Evolutionary conservation across 2,888 invertebrate species (phyloP).

Genomic region (Chydorus sphaericus): DNA sequence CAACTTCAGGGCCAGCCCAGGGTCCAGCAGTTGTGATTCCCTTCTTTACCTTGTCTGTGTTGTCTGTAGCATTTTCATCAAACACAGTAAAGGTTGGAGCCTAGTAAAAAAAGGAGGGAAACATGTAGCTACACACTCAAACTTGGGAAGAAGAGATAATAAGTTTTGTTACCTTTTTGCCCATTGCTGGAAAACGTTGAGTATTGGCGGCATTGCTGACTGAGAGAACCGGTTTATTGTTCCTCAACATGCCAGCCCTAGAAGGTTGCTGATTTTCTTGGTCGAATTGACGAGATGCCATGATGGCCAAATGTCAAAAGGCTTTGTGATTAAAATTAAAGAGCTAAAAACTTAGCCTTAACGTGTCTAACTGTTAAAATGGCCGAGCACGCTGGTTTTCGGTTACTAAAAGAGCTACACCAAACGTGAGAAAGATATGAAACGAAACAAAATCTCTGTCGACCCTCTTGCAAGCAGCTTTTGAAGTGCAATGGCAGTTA

Average conservation of each 20-base stretch:
- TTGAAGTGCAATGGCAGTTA: too few relatives aligned
- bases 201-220: not conserved
- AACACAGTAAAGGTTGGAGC: not conserved
- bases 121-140: not conserved
- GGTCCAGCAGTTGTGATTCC: not conserved
- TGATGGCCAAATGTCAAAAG: not conserved
- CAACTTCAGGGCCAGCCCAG: not conserved
- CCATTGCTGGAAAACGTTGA: too few relatives aligned
- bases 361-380: not conserved
- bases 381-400: not conserved
- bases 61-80: constrained; percentile 1
- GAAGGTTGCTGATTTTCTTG: not conserved
- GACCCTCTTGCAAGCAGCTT: too few relatives aligned
- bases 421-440: too few relatives aligned
- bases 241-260: not conserved
- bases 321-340: not conserved
- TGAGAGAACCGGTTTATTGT: not conserved
- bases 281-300: constrained; percentile 1
- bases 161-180: not conserved
- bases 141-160: not conserved
- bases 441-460: too few relatives aligned
- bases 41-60: not conserved
- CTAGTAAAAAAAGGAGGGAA: not conserved
- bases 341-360: not conserved
- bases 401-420: too few relatives aligned